phyloP scores from a whole-genome alignment of 2,888 invertebrate genomes.

The Zonitis immaculata region DNA sequence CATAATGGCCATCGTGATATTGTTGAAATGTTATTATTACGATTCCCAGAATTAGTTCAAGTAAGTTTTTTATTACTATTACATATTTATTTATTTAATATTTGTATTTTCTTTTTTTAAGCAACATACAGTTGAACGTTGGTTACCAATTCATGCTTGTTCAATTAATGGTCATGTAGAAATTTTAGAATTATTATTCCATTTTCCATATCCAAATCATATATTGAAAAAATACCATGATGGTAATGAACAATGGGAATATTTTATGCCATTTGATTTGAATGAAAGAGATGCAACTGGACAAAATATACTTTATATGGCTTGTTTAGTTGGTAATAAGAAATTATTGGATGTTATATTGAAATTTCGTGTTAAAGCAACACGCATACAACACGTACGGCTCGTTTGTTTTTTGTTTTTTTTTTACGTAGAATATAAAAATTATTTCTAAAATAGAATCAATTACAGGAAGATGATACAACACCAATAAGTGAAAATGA shows the following conservation, averaged over 20 bases:
- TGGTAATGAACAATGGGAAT: slow-evolving; percentile 71
- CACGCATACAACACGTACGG: slow-evolving; percentile 40
- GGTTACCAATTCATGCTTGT: slow-evolving; percentile 90
- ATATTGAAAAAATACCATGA: slow-evolving; percentile 65
- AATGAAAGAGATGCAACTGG: slow-evolving; percentile 87
- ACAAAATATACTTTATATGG: slow-evolving; percentile 86
- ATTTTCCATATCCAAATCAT: slow-evolving; percentile 74
- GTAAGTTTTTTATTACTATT: slow-evolving; percentile 39
- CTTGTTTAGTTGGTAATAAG: slow-evolving; percentile 77
- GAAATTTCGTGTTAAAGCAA: slow-evolving; percentile 62
- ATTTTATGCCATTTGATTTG: slow-evolving; percentile 85
- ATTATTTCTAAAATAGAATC: too few relatives aligned
- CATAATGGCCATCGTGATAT: slow-evolving; percentile 80
- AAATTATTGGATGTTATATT: slow-evolving; percentile 73
- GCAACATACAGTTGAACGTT: slow-evolving; percentile 85
- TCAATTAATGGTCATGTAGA: slow-evolving; percentile 81
- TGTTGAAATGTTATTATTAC: slow-evolving; percentile 67
- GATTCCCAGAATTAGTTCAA: slow-evolving; percentile 81
- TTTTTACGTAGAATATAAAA: too few relatives aligned
- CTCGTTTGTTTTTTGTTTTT: too few relatives aligned
- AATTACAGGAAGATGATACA: slow-evolving; percentile 45
- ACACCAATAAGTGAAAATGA: slow-evolving; percentile 39
- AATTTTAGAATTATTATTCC: slow-evolving; percentile 73
- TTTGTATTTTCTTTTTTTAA: too few relatives aligned
- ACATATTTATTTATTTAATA: background rate